These are phyloP conservation scores for Drosophila trapezifrons DNA, from an alignment of 1,140 invertebrate species.

Conservation along the genomic window DNA sequence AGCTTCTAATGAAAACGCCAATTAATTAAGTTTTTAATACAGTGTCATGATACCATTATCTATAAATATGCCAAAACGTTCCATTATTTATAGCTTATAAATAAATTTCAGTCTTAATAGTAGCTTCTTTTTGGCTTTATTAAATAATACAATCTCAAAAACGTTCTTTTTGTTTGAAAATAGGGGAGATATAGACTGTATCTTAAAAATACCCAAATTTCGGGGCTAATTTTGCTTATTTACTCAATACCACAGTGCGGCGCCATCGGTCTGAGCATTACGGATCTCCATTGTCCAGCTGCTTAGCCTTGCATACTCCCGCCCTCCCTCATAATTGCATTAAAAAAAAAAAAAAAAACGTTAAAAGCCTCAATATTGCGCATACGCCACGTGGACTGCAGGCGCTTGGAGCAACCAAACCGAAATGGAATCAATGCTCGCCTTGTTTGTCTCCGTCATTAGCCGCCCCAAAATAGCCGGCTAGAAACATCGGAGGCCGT, in stretches of 20 bases:
- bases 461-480: conserved; percentile 19
- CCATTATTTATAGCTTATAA: too few species aligned
- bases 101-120: too few species aligned
- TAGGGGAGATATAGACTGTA: too few species aligned
- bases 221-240: neutral
- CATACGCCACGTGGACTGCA: conserved; percentile 70
- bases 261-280: conserved; percentile 54
- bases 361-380: conserved; percentile 58
- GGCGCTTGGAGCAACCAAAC: conserved; percentile 2
- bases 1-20: too few species aligned
- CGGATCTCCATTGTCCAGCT: conserved; percentile 11
- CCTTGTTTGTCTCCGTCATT: conserved; percentile 33
- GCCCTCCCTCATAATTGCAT: conserved; percentile 58
- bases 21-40: too few species aligned
- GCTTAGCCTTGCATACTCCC: neutral
- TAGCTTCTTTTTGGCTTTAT: too few species aligned
- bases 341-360: conserved; percentile 21
- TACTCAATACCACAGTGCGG: conserved; percentile 34
- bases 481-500: conserved; percentile 4
- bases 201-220: neutral
- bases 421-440: conserved; percentile 35
- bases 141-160: too few species aligned
- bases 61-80: too few species aligned
- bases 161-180: too few species aligned
- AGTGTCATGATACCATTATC: too few species aligned